Evolutionary conservation across 2,888 invertebrate genomes (phyloP).

Genomic region (Drosophila fungiperda): DNA sequence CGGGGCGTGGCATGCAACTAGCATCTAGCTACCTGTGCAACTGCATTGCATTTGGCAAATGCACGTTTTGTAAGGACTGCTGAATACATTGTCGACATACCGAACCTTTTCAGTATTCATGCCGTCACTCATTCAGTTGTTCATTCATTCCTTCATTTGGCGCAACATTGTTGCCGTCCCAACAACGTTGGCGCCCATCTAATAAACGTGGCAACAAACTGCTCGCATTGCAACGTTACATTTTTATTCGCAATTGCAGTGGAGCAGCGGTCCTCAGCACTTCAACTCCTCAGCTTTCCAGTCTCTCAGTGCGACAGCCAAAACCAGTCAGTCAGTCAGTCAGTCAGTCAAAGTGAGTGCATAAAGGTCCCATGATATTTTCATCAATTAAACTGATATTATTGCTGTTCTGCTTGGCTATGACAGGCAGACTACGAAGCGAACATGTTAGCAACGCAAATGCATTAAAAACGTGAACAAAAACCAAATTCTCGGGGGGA

Average conservation of each 20-base stretch:
- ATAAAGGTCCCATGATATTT: constrained; percentile 57
- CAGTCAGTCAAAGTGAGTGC: constrained; percentile 6
- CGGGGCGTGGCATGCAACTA: constrained; percentile 24
- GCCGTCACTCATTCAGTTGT: constrained; percentile 36
- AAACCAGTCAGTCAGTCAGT: background rate
- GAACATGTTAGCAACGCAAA: constrained; percentile 22
- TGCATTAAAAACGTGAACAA: constrained; percentile 29
- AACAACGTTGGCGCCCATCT: constrained; percentile 61
- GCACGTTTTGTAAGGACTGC: constrained; percentile 72
- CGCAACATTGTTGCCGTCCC: constrained; percentile 70
- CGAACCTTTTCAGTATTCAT: constrained; percentile 69
- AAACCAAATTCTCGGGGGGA: constrained; percentile 25
- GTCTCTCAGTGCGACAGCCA: background rate
- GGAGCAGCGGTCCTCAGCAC: background rate
- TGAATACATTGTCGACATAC: constrained; percentile 70
- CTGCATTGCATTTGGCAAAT: constrained; percentile 47
- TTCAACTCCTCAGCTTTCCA: background rate
- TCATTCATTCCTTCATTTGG: constrained; percentile 67
- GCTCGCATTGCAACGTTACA: constrained; percentile 31
- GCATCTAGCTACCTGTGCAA: constrained; percentile 15
- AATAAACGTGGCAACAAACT: constrained; percentile 69
- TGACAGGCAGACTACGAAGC: background rate
- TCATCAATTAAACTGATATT: constrained; percentile 74
- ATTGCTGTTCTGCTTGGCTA: constrained; percentile 16
- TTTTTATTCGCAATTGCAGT: constrained; percentile 51